phyloP scores from a whole-genome alignment of 2,888 invertebrate species.

The Scaptomyza reducta region DNA sequence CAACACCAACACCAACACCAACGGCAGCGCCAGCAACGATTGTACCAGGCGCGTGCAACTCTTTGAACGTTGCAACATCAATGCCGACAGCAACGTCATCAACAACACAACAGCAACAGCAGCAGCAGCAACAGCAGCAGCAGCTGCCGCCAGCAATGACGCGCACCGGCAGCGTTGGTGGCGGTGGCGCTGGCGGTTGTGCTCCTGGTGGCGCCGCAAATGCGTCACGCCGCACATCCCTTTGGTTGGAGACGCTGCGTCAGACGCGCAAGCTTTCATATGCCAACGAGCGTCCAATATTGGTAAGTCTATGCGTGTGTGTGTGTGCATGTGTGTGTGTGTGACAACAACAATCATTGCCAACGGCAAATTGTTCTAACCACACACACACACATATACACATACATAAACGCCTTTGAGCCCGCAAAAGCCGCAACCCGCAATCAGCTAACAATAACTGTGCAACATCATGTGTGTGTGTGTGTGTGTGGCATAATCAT shows the following conservation, averaged over 20 bases:
- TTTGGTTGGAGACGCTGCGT: slow-evolving; percentile 74
- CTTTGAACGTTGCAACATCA: slow-evolving; percentile 23
- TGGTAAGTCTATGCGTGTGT: slow-evolving; percentile 56
- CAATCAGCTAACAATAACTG: neutral
- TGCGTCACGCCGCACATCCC: slow-evolving; percentile 66
- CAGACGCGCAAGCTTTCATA: slow-evolving; percentile 70
- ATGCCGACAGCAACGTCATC: slow-evolving; percentile 40
- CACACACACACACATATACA: no score
- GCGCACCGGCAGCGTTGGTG: slow-evolving; percentile 68
- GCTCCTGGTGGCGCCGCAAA: slow-evolving; percentile 39
- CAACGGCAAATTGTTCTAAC: slow-evolving; percentile 33
- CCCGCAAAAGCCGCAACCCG: neutral
- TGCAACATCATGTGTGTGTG: neutral
- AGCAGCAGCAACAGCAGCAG: neutral
- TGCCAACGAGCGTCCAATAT: slow-evolving; percentile 62
- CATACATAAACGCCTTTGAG: no score
- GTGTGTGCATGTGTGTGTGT: neutral
- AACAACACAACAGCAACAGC: neutral
- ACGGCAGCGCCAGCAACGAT: neutral
- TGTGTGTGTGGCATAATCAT: neutral
- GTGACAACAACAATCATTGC: slow-evolving; percentile 6
- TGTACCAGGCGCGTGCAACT: slow-evolving; percentile 30
- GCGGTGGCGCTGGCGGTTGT: slow-evolving; percentile 16
- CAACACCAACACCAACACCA: neutral
- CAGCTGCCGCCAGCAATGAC: slow-evolving; percentile 45